These are phyloP conservation scores for Mechanitis mazaeus DNA, from an alignment of 2,888 invertebrate genomes.

Conservation along the genomic window DNA sequence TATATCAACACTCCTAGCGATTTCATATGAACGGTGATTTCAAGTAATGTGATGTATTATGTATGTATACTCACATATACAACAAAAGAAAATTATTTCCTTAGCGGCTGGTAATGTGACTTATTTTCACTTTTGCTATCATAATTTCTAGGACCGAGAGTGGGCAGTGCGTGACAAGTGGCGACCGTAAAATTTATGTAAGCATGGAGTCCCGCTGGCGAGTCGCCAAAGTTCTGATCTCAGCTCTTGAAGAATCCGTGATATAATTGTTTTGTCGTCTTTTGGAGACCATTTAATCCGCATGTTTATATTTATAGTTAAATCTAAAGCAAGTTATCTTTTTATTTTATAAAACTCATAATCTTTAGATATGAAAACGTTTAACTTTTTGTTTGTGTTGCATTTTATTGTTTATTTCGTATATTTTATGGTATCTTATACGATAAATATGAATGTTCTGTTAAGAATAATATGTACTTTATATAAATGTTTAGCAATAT, in stretches of 20 bases:
- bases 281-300: slow-evolving; percentile 49
- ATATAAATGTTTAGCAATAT: no score
- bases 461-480: no score
- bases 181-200: slow-evolving; percentile 57
- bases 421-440: no score
- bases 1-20: no score
- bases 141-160: slow-evolving; percentile 34
- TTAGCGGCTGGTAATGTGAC: slow-evolving; percentile 27
- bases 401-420: neutral
- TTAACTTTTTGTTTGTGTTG: neutral
- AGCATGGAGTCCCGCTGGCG: slow-evolving; percentile 49
- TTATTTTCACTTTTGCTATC: slow-evolving; percentile 49
- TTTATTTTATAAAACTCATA: neutral
- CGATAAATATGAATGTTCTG: no score
- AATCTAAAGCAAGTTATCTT: neutral
- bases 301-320: slow-evolving; percentile 54
- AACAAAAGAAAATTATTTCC: neutral
- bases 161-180: slow-evolving; percentile 32
- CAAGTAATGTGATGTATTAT: no score
- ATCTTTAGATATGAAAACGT: neutral
- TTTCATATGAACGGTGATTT: no score
- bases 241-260: slow-evolving; percentile 52
- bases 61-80: no score
- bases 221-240: slow-evolving; percentile 50
- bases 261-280: slow-evolving; percentile 64